Conservation (phyloP, 1,140 invertebrate species). For the Aricia agestis region DNA sequence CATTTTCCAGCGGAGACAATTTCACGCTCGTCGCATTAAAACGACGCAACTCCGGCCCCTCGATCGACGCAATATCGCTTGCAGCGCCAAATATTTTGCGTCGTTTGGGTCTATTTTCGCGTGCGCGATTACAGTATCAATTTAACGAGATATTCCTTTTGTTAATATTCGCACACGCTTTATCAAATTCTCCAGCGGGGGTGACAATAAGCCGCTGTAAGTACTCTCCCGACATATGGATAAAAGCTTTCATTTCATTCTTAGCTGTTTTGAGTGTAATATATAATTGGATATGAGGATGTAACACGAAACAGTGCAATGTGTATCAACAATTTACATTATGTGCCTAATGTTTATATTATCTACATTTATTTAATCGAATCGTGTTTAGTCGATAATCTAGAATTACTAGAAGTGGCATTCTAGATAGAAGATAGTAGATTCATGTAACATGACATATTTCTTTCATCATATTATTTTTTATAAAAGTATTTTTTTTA, state of each 20-base stretch:
- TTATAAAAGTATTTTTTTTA: too few species aligned
- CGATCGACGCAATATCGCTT: constrained; percentile 41
- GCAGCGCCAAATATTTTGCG: constrained; percentile 23
- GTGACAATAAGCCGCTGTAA: constrained; percentile 76
- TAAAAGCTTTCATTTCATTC: constrained; percentile 76
- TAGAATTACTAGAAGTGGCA: too few species aligned
- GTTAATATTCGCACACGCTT: constrained; percentile 76
- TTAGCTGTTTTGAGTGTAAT: constrained; percentile 69
- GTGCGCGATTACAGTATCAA: constrained; percentile 62
- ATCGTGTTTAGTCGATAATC: too few species aligned
- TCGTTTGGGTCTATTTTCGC: constrained; percentile 44
- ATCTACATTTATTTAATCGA: too few species aligned
- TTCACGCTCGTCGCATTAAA: constrained; percentile 63
- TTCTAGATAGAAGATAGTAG: too few species aligned
- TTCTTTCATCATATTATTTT: too few species aligned
- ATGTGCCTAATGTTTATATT: not conserved
- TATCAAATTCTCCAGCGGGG: constrained; percentile 76
- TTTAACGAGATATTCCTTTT: constrained; percentile 77
- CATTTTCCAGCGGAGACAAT: constrained; percentile 74
- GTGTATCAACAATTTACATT: constrained; percentile 23
- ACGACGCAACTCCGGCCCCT: constrained; percentile 42
- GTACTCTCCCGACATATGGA: constrained; percentile 75
- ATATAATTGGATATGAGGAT: constrained; percentile 45
- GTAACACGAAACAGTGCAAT: constrained; percentile 12
- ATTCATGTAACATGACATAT: too few species aligned